Evolutionary conservation across 2,888 invertebrate species (phyloP).

Genomic region (Agrilus cyanescens): DNA sequence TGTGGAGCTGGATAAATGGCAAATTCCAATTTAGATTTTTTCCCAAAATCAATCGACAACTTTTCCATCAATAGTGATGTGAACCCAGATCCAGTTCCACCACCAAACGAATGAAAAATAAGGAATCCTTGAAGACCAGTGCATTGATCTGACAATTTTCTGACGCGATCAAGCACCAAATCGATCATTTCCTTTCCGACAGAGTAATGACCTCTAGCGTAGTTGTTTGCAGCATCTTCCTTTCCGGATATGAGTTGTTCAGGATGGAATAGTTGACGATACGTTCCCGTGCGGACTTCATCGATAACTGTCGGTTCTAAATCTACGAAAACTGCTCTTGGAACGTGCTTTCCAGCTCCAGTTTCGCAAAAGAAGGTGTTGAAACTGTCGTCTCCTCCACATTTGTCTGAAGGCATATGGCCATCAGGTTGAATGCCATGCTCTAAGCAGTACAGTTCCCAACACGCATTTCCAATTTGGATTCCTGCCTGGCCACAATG

Average conservation of each 20-base stretch:
- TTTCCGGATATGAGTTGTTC: slow-evolving; percentile 74
- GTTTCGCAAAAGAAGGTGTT: slow-evolving; percentile 66
- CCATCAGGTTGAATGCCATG: slow-evolving; percentile 51
- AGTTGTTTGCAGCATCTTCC: slow-evolving; percentile 79
- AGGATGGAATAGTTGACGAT: slow-evolving; percentile 62
- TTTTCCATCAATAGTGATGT: slow-evolving; percentile 40
- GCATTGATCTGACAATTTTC: slow-evolving; percentile 54
- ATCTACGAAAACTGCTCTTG: background rate
- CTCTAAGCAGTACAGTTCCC: slow-evolving; percentile 78
- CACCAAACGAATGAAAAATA: slow-evolving; percentile 52
- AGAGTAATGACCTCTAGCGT: slow-evolving; percentile 72
- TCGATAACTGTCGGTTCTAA: slow-evolving; percentile 45
- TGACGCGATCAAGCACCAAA: slow-evolving; percentile 51
- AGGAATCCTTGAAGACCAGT: slow-evolving; percentile 47
- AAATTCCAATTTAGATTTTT: slow-evolving; percentile 28
- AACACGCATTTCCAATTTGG: slow-evolving; percentile 81
- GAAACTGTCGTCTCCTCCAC: slow-evolving; percentile 32
- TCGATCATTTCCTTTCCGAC: slow-evolving; percentile 63
- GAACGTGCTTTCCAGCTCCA: slow-evolving; percentile 24
- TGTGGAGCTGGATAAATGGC: slow-evolving; percentile 12
- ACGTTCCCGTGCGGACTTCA: slow-evolving; percentile 52
- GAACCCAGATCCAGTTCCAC: slow-evolving; percentile 53
- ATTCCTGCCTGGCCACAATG: slow-evolving; percentile 74
- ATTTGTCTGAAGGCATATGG: slow-evolving; percentile 51
- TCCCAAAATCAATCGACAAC: slow-evolving; percentile 13